These are phyloP conservation scores for Trididemnum miniatum DNA, from an alignment of 23 tunicate genomes.

Conservation along the genomic window DNA sequence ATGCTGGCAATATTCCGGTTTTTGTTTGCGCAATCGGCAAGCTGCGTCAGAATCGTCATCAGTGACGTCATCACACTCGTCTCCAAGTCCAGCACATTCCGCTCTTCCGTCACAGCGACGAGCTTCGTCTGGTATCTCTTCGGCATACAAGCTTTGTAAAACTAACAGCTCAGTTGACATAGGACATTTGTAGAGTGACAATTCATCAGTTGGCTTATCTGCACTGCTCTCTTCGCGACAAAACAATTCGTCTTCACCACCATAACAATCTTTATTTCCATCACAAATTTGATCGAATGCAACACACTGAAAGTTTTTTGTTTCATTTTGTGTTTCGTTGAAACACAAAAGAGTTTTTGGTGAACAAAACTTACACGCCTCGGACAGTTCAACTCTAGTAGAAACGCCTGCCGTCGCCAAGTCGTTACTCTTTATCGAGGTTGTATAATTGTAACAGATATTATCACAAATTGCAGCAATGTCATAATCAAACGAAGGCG, in stretches of 20 bases:
- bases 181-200: constrained; percentile 12
- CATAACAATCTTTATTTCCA: constrained; percentile 18
- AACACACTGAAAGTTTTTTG: neutral
- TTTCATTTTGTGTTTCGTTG: neutral
- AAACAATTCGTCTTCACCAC: constrained; percentile 36
- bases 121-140: constrained; percentile 17
- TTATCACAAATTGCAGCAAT: constrained; percentile 2
- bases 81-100: constrained; percentile 46
- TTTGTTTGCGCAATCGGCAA: neutral
- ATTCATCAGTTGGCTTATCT: neutral
- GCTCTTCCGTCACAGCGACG: constrained; percentile 52
- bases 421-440: neutral
- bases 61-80: constrained; percentile 50
- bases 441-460: neutral
- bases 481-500: neutral
- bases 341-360: neutral
- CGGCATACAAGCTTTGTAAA: neutral
- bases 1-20: constrained; percentile 41
- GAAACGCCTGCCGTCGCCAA: neutral
- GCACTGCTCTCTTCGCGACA: neutral
- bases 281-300: constrained; percentile 24
- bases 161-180: neutral
- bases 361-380: neutral
- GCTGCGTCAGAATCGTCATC: neutral
- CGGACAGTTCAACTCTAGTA: neutral